Conservation (phyloP, 2,797 vertebrate species). For the Rhabdomys pumilio region DNA sequence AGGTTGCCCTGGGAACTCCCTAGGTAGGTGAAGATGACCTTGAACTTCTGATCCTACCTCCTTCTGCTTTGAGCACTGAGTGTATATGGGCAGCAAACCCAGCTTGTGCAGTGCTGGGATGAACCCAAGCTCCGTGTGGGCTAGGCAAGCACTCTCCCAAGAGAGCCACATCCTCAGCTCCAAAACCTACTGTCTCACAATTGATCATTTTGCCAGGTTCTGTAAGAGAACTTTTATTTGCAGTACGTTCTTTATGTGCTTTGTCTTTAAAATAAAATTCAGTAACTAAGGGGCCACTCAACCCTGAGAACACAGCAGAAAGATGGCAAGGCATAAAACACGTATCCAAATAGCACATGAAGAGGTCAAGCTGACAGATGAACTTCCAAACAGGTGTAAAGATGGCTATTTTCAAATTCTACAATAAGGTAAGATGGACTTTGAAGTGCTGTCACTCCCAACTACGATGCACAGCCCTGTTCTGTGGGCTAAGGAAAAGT, state of each 20-base stretch:
- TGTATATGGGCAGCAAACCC: neutral
- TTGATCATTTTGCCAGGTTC: constrained; percentile 72
- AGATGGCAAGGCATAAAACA: neutral
- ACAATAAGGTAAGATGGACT: constrained; percentile 65
- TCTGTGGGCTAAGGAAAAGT: constrained; percentile 72
- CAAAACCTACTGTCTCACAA: constrained; percentile 38
- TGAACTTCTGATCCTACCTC: neutral
- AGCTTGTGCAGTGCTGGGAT: neutral
- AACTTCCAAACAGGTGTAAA: constrained; percentile 78
- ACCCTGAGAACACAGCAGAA: constrained; percentile 70
- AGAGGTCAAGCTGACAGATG: constrained; percentile 73
- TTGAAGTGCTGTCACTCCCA: constrained; percentile 49
- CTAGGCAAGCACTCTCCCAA: neutral
- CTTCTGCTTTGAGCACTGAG: neutral
- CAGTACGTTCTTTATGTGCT: constrained; percentile 73
- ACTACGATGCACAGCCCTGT: constrained; percentile 23
- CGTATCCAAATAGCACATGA: neutral
- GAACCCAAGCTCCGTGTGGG: neutral
- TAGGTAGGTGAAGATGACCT: neutral
- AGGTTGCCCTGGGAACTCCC: neutral
- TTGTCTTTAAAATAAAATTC: constrained; percentile 57
- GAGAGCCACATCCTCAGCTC: neutral
- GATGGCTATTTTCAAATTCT: constrained; percentile 80
- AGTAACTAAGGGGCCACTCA: constrained; percentile 44
- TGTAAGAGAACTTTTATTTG: constrained; percentile 72